Conservation (phyloP, 2,113 vertebrate genomes). For the Passer montanus region DNA sequence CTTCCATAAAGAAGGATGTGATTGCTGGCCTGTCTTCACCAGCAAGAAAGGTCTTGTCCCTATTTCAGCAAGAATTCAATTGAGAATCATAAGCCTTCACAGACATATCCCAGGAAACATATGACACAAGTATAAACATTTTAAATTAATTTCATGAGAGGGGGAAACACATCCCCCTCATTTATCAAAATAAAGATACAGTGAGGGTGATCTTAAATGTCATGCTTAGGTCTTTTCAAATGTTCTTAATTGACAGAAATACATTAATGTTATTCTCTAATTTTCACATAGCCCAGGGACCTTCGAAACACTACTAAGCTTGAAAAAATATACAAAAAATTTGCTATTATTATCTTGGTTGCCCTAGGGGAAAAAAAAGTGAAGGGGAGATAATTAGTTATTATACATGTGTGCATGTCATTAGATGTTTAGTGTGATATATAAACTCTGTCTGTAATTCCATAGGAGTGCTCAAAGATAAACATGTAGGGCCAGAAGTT, state of each 20-base stretch:
- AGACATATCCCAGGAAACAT: background rate
- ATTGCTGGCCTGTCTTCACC: background rate
- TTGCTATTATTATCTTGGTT: background rate
- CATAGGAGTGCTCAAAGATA: background rate
- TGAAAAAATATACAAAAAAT: background rate
- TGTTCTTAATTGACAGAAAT: background rate
- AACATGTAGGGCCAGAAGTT: background rate
- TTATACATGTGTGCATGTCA: slow-evolving; percentile 25
- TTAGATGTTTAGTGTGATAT: slow-evolving; percentile 43
- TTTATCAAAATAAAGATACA: background rate
- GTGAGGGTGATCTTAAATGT: background rate
- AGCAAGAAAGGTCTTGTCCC: background rate
- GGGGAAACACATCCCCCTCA: background rate
- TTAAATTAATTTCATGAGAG: background rate
- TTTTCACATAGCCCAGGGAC: background rate
- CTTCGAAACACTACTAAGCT: background rate
- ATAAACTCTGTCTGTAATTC: slow-evolving; percentile 18
- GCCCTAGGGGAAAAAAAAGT: background rate
- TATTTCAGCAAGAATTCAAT: background rate
- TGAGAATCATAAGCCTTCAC: background rate
- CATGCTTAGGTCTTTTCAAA: background rate
- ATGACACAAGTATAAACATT: background rate
- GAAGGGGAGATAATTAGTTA: slow-evolving; percentile 38
- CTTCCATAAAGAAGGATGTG: background rate
- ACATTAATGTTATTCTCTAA: background rate